Base-by-base conservation (phyloP, 2,888 invertebrate species). In the Ommatoiulus sabulosus region DNA sequence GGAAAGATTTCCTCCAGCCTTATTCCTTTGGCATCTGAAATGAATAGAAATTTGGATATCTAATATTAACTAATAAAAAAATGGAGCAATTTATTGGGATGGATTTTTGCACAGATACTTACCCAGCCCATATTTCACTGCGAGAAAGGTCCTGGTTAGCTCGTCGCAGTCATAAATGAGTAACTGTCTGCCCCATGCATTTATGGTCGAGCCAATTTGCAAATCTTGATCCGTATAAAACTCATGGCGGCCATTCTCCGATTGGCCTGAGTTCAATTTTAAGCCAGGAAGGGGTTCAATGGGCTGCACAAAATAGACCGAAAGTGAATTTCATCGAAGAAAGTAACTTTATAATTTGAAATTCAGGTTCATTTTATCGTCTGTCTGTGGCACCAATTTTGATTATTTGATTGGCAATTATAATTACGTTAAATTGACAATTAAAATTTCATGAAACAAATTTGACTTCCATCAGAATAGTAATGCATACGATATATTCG, bases 121-220 rank as follows among this genome's bases (percentile, higher is more conserved):
- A 94, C 94, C 94, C 90, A 95, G 93, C 72, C 95, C 95, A 92
- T 94, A 95, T 90, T 95, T 96, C 89, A 94, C 94, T 3, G 95
- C 93, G 93, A 97, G 98, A 93, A 96, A 98, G 89, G 96, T 95
- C 92, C 95, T 96, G 0, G 98, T 98, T 91, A 95, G 97, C 1
- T 94, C 94, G 93, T 98, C 98, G 91, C 97, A 97, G 92, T 97
- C 96, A 0, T 95, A 96, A 0, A 98, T 93, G 0, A 97, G 94
- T 43, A 97, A 94, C 90, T 95, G 95, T 43, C 98, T 94, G 1
- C 97, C 97, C 91, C 95, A 97, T 5, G 97, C 95, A 92, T 97
- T 96, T 0, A 98, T 91, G 0, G 95, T 94, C 0, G 95, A 95
- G 0, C 98, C 98, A 90, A 98, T 96, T 80, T 95, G 95, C 44